Evolutionary conservation across 2,797 vertebrate species (phyloP), one percentile per base, ranked within the genome.

Genomic region (Hippoglossus hippoglossus): DNA sequence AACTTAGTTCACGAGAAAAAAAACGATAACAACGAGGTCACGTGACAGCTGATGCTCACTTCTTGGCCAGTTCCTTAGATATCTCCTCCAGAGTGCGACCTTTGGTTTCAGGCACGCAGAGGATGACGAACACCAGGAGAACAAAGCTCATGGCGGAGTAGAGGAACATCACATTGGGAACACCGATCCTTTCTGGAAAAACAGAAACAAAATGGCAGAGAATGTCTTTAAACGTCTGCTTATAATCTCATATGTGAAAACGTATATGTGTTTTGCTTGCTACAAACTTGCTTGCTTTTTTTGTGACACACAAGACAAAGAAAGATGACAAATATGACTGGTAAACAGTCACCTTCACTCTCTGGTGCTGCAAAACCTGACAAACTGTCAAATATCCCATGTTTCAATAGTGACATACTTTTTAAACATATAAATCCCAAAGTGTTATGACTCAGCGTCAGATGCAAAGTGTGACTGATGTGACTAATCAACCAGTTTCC

Each of bases 1-100:
- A 15, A 56, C 22, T n/a, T 34, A 56, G 22, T 0, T 44, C n/a
- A 4, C 4, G 5, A 25, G 12, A 47, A 22, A 25, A 53, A 24
- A 11, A 26, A 0, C 19, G 39, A 44, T 25, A n/a, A n/a, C n/a
- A n/a, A 7, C 21, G 2, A 41, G 18, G 2, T 49, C 0, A 6
- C 1, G 6, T 11, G 5, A 19, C 18, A 1, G 44, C 4, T 50
- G 24, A 39, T 13, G 53, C 88, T 93, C 67, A 95, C 94, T 94
- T 94, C 92, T 96, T 96, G 18, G 96, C 96, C 57, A 99, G 92
- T 75, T 98, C 95, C 92, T 94, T 93, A 9, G 97, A 98, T 91
- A 99, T 99, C 87, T 98, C 96, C 87, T 99, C 98, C 91, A 99
- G 93, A 2, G 97, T 95, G 41, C 93, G 93, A 66, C 97, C 97